These are phyloP conservation scores for Brachyrhaphis roseni DNA, from an alignment of 2,797 vertebrate genomes.

Conservation along the genomic window DNA sequence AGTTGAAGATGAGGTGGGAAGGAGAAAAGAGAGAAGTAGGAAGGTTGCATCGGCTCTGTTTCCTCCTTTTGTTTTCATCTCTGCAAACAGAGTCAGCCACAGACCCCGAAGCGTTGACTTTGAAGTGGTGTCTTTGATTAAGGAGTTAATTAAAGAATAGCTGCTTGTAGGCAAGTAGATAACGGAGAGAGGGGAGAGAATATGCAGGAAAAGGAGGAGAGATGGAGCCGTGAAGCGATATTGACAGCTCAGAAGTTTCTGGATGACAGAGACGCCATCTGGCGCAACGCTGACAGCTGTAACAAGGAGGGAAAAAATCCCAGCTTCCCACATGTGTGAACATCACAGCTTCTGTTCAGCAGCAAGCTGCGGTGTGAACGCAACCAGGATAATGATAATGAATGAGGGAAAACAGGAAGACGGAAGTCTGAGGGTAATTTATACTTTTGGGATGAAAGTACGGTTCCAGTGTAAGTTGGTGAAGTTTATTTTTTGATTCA, in stretches of 20 bases:
- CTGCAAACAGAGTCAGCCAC: conserved; percentile 18
- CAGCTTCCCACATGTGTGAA: conserved; percentile 46
- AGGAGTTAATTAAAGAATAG: conserved; percentile 66
- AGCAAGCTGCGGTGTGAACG: conserved; percentile 32
- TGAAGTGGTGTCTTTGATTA: conserved; percentile 73
- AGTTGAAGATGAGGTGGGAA: conserved; percentile 32
- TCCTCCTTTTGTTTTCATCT: conserved; percentile 40
- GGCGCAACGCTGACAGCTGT: conserved; percentile 22
- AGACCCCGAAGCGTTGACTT: conserved; percentile 58
- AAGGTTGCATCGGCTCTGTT: background rate
- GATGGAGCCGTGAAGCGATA: conserved; percentile 31
- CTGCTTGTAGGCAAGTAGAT: conserved; percentile 50
- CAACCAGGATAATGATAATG: conserved; percentile 34
- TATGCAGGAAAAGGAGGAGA: conserved; percentile 18
- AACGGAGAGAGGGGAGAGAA: conserved; percentile 30
- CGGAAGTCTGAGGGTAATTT: conserved; percentile 37
- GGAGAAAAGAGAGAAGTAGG: conserved; percentile 12
- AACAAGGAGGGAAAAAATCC: conserved; percentile 12
- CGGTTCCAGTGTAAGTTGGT: conserved; percentile 31
- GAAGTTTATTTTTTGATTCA: conserved; percentile 44
- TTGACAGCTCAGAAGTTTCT: conserved; percentile 45
- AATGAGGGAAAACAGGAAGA: conserved; percentile 34
- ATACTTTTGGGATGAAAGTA: conserved; percentile 46
- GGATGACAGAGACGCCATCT: conserved; percentile 51
- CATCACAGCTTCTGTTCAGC: conserved; percentile 21